These are phyloP conservation scores for Neosilurus hyrtlii DNA, from an alignment of 2,797 vertebrate genomes.

Conservation along the genomic window DNA sequence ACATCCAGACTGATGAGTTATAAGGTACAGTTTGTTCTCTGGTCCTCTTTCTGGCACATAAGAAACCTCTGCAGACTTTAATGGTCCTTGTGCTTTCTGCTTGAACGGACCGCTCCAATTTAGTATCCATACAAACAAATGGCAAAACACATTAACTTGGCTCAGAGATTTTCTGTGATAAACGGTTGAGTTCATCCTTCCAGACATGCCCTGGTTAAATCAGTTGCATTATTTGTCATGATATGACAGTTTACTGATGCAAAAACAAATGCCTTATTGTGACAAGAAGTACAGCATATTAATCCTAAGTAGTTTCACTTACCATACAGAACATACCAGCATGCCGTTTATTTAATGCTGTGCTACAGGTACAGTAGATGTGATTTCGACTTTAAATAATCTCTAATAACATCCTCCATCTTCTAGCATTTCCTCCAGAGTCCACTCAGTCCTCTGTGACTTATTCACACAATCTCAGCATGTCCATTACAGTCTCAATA, in stretches of 20 bases:
- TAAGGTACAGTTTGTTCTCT: neutral
- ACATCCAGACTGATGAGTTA: neutral
- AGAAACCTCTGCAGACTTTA: constrained; percentile 33
- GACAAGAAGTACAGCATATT: constrained; percentile 1
- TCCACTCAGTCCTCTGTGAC: neutral
- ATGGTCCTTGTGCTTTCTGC: constrained; percentile 36
- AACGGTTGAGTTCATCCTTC: constrained; percentile 43
- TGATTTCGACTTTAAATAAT: constrained; percentile 20
- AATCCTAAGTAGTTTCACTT: neutral
- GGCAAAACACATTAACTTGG: constrained; percentile 49
- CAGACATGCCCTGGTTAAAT: constrained; percentile 54
- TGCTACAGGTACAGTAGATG: neutral
- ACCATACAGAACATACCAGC: neutral
- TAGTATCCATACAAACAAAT: constrained; percentile 47
- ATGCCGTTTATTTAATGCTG: neutral
- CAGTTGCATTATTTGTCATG: constrained; percentile 41
- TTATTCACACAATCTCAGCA: constrained; percentile 43
- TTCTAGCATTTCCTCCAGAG: constrained; percentile 21
- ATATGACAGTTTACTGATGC: constrained; percentile 47
- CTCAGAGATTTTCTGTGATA: constrained; percentile 32
- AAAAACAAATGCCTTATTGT: constrained; percentile 31
- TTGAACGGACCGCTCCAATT: constrained; percentile 44
- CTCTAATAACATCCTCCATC: constrained; percentile 15
- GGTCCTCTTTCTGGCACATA: constrained; percentile 1
- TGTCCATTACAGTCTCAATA: constrained; percentile 34